Conservation (phyloP, 2,888 invertebrate species). For the Stramonita haemastoma region DNA sequence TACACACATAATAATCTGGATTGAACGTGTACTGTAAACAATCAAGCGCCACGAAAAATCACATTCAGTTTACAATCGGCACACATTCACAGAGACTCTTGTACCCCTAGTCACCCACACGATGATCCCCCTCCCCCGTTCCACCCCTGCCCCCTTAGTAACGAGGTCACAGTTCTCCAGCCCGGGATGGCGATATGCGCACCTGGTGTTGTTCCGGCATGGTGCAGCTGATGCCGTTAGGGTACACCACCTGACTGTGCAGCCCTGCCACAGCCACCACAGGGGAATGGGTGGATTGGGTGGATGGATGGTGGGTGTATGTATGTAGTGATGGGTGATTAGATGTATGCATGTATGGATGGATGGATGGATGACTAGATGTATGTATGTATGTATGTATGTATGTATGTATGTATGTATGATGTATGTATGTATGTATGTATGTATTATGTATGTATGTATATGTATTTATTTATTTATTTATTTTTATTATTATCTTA, state of each 20-base stretch:
- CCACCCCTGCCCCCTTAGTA: constrained; percentile 57
- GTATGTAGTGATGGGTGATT: not conserved
- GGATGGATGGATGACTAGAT: not conserved
- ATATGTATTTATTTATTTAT: not conserved
- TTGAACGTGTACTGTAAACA: too few relatives aligned
- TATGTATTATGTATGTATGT: not conserved
- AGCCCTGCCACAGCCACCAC: constrained; percentile 77
- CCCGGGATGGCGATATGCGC: constrained; percentile 84
- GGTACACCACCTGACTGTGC: constrained; percentile 87
- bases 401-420: not conserved
- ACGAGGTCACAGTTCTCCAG: constrained; percentile 85
- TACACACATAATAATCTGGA: too few relatives aligned
- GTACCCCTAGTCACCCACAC: not conserved
- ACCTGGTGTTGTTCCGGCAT: constrained; percentile 88
- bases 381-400: not conserved
- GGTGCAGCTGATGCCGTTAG: constrained; percentile 91
- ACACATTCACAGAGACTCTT: too few relatives aligned
- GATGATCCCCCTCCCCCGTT: not conserved
- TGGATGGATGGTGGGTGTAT: not conserved
- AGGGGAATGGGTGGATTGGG: not conserved
- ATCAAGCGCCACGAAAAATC: too few relatives aligned
- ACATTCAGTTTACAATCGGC: too few relatives aligned
- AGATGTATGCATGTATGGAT: not conserved
- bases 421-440: constrained; percentile 19
- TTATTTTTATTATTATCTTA: too few relatives aligned